phyloP scores from a whole-genome alignment of 2,113 vertebrate species.

The Oncorhynchus nerka region DNA sequence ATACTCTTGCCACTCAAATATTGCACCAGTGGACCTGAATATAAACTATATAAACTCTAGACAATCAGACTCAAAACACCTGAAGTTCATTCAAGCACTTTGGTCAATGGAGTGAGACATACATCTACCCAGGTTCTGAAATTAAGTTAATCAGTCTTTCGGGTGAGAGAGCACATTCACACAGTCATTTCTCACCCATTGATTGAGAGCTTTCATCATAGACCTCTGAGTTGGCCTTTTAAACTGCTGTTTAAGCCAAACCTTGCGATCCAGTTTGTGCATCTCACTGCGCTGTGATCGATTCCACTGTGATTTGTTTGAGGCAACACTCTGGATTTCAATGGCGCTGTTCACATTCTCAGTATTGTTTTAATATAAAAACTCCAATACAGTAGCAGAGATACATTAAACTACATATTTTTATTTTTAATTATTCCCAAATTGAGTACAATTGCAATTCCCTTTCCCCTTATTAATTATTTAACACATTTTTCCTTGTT shows the following conservation, averaged over 20 bases:
- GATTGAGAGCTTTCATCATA: constrained; percentile 7
- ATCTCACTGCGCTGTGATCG: neutral
- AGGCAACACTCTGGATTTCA: neutral
- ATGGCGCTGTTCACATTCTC: neutral
- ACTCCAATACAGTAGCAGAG: neutral
- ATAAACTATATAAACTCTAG: no score
- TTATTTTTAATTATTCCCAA: neutral
- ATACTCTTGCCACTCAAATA: no score
- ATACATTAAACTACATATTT: neutral
- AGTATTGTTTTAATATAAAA: neutral
- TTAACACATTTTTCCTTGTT: constrained; percentile 73
- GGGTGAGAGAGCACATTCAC: no score
- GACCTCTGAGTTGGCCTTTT: constrained; percentile 6
- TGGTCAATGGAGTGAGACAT: neutral
- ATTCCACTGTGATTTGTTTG: neutral
- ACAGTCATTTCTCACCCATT: neutral
- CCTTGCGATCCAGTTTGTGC: neutral
- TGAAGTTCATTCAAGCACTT: no score
- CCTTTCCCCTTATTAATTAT: constrained; percentile 63
- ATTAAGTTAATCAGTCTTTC: no score
- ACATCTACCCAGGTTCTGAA: neutral
- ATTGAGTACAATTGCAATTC: neutral
- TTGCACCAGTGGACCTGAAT: no score
- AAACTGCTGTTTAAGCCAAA: neutral
- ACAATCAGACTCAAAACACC: no score